These are phyloP conservation scores for Miltochrista miniata DNA, from an alignment of 2,888 invertebrate genomes.

Conservation along the genomic window DNA sequence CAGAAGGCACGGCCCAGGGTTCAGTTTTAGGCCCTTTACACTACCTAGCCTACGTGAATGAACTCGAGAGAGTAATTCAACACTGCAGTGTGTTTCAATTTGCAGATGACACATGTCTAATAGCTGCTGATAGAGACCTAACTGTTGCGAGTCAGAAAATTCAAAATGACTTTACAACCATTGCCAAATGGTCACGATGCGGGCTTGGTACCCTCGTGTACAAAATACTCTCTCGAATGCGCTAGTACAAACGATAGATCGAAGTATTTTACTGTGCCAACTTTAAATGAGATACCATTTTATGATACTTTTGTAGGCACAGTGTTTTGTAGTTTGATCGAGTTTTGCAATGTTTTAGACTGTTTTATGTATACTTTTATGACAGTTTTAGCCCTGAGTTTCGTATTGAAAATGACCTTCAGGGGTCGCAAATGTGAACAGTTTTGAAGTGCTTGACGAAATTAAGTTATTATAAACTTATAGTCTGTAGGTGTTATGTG, in stretches of 20 bases:
- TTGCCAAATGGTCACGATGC: too few relatives aligned
- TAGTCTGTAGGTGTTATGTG: too few relatives aligned
- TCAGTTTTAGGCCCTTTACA: too few relatives aligned
- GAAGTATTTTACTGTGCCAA: conserved; percentile 39
- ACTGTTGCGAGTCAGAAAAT: too few relatives aligned
- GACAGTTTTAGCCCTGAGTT: conserved; percentile 5
- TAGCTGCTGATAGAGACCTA: too few relatives aligned
- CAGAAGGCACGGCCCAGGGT: too few relatives aligned
- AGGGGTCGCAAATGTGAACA: not conserved
- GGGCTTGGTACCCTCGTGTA: not conserved
- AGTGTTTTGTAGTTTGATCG: conserved; percentile 42
- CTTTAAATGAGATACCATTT: conserved; percentile 48
- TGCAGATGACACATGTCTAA: too few relatives aligned
- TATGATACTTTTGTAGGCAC: conserved; percentile 32
- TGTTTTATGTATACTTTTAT: not conserved
- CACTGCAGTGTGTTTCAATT: too few relatives aligned
- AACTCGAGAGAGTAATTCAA: too few relatives aligned
- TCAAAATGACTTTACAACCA: not conserved
- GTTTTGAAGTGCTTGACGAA: not conserved
- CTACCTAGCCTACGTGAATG: too few relatives aligned
- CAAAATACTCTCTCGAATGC: conserved; percentile 3
- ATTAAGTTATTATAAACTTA: too few relatives aligned
- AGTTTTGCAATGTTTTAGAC: conserved; percentile 22
- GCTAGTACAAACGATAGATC: conserved; percentile 19
- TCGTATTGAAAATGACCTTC: not conserved